Evolutionary conservation across 2,113 vertebrate genomes (phyloP), one percentile per base, ranked within the genome.

Genomic region (Nannobrachium achirus): DNA sequence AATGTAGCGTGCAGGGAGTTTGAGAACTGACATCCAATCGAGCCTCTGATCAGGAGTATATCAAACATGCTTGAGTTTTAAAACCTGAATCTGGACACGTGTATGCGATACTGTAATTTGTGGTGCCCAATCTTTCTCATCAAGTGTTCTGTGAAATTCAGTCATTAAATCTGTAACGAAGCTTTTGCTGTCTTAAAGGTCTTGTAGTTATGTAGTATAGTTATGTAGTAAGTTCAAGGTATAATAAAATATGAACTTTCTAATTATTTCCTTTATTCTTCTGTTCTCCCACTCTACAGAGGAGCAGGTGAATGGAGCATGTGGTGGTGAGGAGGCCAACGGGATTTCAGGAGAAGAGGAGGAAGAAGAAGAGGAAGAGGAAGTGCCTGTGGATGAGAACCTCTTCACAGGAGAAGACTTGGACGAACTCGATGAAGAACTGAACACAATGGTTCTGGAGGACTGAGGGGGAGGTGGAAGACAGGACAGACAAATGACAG

Each of bases 381-480:
- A 92, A 1, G 95, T 99, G 73, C 98, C 97, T 4, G 97, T 99
- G 63, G 98, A 99, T 56, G 98, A 99, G 90, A 99, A 99, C 81
- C 94, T 99, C 60, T 99, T 99, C 76, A 99, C 95, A 10, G 96
- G 97, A 16, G 98, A 99, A 90, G 98, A 99, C 85, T 90, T 99
- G 84, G 98, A 99, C 66, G 97, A 99, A 82, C 92, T 99, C 70
- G 97, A 99, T 81, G 98, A 99, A 87, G 97, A 98, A 80, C 91
- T 99, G 45, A 96, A 97, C 92, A 95, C 95, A 78, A 93, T 99
- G 82, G 94, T 93, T 71, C 85, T 99, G 91, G 96, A 97, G 57
- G 96, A 97, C 91, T 97, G 93, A 96, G 64, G 69, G 44, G 19
- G 60, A 45, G 20, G 13, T 6, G 41, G 7, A 41, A 41, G 15